These are phyloP conservation scores for pig (Sus scrofa) DNA, from an alignment of 2,113 vertebrate species.

Conservation along the genomic window DNA sequence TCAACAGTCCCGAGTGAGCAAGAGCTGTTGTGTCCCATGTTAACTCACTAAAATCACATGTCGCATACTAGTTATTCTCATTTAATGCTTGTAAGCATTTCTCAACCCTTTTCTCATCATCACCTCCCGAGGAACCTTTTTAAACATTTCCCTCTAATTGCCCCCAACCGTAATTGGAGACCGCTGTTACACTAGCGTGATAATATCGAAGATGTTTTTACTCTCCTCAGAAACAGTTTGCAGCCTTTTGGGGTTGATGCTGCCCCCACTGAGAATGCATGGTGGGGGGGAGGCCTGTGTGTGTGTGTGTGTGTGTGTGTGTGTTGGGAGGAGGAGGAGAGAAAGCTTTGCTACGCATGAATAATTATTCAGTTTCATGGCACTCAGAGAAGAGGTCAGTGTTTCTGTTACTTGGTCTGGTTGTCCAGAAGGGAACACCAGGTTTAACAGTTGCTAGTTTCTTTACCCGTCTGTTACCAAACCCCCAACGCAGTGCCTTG, in stretches of 20 bases:
- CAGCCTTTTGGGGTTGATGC: background rate
- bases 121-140: background rate
- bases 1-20: slow-evolving; percentile 11
- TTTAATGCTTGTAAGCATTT: background rate
- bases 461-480: background rate
- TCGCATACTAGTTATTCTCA: slow-evolving; percentile 33
- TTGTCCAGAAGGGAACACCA: background rate
- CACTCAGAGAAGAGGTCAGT: background rate
- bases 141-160: background rate
- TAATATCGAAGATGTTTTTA: too few relatives aligned
- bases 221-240: background rate
- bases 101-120: background rate
- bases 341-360: background rate
- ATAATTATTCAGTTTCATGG: slow-evolving; percentile 24
- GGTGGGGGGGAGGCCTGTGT: too few relatives aligned
- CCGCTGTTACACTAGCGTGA: background rate
- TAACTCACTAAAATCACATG: slow-evolving; percentile 18
- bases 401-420: background rate
- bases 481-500: background rate
- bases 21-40: background rate
- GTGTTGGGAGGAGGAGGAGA: background rate
- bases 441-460: background rate
- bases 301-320: background rate
- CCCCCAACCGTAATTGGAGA: background rate
- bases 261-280: background rate